Evolutionary conservation across 2,888 invertebrate species (phyloP), one percentile per base, ranked within the genome.

Genomic region (Autographa pulchrina): DNA sequence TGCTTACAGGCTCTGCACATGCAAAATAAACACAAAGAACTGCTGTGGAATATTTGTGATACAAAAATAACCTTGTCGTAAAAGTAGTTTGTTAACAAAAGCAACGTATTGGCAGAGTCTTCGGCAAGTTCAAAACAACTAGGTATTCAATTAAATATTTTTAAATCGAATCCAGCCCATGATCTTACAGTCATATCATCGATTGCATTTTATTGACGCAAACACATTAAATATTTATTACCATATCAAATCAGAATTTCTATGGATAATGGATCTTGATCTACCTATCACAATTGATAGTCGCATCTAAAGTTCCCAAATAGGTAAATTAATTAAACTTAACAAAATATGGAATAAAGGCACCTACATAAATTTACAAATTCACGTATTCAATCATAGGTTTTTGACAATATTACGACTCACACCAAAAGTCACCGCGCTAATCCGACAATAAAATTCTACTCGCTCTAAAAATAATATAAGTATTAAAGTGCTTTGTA

Each of bases 11-110:
- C 56, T 62, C 43, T 41, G 70, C 65, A 72, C 59, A 75, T 64
- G 62, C 62, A 65, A 75, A 76, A 70, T 60, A 71, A 75, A 72
- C 67, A 83, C 74, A 74, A 83, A 83, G 81, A 61, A 68, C 69
- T 74, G 72, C 68, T 54, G 68, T 70, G 74, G 61, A 74, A 74
- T 77, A 80, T 80, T 66, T 75, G 80, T 73, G 70, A 56, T 63
- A 54, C 20, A 20, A 72, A 69, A 69, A 77, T 71, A 74, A 73
- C 65, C 62, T 72, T 65, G 81, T 68, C 63, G 60, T 52, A 65
- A 70, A 61, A 41, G 63, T 72, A 75, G 75, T 73, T 72, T 72
- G 62, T 73, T 80, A 58, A 72, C 71, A 65, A 64, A 63, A 70
- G 13, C 11, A 48, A 6, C 48, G 64, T 69, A 69, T 70, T 70